Base-by-base conservation (phyloP, 2,888 invertebrate genomes). In the Diogma glabrata region DNA sequence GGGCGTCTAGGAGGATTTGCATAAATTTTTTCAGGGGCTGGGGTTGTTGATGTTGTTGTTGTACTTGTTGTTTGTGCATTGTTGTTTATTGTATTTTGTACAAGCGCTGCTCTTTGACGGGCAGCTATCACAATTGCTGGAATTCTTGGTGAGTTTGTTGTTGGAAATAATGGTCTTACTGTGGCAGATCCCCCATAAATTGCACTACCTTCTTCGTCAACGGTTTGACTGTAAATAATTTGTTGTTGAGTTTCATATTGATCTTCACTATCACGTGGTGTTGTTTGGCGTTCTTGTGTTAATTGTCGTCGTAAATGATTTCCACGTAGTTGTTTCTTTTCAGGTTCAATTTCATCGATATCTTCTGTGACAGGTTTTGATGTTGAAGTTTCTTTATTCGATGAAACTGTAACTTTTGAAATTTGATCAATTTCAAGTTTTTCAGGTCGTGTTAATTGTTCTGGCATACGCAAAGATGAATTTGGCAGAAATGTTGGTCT, bases 131-230 rank as follows among this genome's bases (percentile, higher is more conserved):
- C 60, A 0, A 74, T 68, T 2, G 77, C 76, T 26, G 78, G 66
- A 23, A 77, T 62, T 59, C 79, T 70, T 1, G 81, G 74, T 14
- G 70, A 68, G 7, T 73, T 75, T 0, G 79, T 78, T 0, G 82
- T 83, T 0, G 82, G 82, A 58, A 83, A 83, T 14, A 84, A 64
- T 0, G 82, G 83, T 26, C 83, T 70, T 52, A 76, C 78, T 16
- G 77, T 77, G 0, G 80, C 79, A 12, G 79, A 66, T 28, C 78
- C 76, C 26, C 81, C 82, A 56, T 83, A 84, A 1, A 84, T 79
- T 59, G 83, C 83, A 2, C 79, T 75, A 4, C 78, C 75, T 61
- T 84, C 84, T 57, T 80, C 80, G 10, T 77, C 79, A 17, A 73
- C 69, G 1, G 76, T 76, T 61, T 82, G 81, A 57, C 75, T 76